Percentiles rank a stretch among this genome's conserved stretches.
Evolutionary conservation across 2,797 vertebrate species (phyloP).

Genomic region (Streptopelia turtur): DNA sequence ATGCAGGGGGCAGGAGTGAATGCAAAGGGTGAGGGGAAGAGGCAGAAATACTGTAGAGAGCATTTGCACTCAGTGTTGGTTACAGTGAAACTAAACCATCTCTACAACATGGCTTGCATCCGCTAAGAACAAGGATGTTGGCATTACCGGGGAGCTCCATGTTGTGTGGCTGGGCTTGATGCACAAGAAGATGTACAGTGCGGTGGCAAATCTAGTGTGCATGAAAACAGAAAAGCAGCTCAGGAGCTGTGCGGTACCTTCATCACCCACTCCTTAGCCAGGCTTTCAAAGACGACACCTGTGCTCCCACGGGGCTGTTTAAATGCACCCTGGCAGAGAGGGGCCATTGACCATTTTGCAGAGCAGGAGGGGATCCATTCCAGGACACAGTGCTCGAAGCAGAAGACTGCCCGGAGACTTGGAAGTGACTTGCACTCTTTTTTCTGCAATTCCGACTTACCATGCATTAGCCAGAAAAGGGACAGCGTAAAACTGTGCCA

Average conservation of each 20-base stretch:
- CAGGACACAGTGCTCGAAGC: background rate
- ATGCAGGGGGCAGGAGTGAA: fast-evolving
- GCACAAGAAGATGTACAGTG: no score
- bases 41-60: background rate
- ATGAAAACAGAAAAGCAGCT: background rate
- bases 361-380: background rate
- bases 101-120: background rate
- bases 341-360: background rate
- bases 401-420: background rate
- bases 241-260: background rate
- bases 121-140: fast-evolving
- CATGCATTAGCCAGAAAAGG: background rate
- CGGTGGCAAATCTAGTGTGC: background rate
- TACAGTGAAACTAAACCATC: background rate
- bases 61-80: background rate
- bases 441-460: background rate
- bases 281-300: background rate
- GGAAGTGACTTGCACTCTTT: background rate
- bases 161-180: fast-evolving
- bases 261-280: background rate
- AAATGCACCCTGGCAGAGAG: background rate
- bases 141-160: background rate
- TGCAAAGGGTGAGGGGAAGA: background rate
- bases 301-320: background rate
- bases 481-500: background rate